Evolutionary conservation across 2,113 vertebrate genomes (phyloP).

Genomic region (Pteruthius melanotis): DNA sequence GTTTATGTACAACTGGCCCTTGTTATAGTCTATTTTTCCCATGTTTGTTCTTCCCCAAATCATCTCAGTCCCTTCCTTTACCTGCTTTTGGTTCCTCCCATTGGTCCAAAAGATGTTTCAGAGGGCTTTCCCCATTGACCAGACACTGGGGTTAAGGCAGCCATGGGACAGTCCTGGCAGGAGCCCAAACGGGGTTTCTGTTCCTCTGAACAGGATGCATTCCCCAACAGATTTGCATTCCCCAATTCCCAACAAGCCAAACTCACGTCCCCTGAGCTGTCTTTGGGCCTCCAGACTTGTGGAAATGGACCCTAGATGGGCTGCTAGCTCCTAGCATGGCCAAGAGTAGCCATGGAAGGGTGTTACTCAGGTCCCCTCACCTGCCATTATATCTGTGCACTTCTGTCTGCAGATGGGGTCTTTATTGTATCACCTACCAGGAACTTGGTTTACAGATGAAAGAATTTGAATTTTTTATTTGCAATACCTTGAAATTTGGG

Average conservation of each 20-base stretch:
- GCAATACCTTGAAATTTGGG: neutral
- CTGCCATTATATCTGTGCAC: neutral
- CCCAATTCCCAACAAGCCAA: neutral
- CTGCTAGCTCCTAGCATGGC: neutral
- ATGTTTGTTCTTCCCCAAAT: neutral
- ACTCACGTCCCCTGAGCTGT: neutral
- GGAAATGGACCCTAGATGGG: neutral
- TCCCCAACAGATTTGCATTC: neutral
- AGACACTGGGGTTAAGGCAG: neutral
- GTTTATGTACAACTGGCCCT: neutral
- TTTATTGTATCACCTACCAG: neutral
- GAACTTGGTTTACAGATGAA: neutral
- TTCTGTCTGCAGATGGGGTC: neutral
- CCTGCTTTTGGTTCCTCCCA: neutral
- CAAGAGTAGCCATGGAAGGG: neutral
- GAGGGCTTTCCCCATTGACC: neutral
- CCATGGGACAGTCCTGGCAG: neutral
- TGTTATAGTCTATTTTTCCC: neutral
- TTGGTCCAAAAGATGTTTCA: no score
- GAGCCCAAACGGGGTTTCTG: accelerated
- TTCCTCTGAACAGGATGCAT: neutral
- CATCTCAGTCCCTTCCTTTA: neutral
- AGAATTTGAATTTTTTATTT: neutral
- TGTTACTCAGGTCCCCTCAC: neutral
- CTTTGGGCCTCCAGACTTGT: neutral